Evolutionary conservation across 2,888 invertebrate genomes (phyloP).

Genomic region (Noctua fimbriata): DNA sequence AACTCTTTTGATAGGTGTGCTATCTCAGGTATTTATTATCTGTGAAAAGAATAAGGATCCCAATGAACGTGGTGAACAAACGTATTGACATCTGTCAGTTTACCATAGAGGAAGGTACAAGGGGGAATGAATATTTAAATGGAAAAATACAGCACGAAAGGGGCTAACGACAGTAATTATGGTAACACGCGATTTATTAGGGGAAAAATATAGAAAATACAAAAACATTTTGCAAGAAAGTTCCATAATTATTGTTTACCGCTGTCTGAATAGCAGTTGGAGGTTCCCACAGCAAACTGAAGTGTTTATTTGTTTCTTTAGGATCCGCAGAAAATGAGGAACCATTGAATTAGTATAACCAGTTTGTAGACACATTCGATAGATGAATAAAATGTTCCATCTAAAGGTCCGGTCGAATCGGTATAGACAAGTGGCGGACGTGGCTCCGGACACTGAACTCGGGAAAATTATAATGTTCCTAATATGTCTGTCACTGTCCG

Average conservation of each 20-base stretch:
- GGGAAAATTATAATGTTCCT: neutral
- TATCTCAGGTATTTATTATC: neutral
- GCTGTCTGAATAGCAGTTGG: neutral
- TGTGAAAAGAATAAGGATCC: neutral
- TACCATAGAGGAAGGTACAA: neutral
- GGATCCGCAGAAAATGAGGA: neutral
- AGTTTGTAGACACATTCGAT: neutral
- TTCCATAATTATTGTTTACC: neutral
- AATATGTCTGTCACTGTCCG: neutral
- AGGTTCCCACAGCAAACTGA: neutral
- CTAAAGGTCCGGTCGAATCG: neutral
- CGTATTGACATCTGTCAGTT: neutral
- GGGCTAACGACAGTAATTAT: neutral
- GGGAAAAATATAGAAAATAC: neutral
- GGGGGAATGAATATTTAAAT: neutral
- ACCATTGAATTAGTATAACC: neutral
- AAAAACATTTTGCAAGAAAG: neutral
- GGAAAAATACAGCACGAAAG: neutral
- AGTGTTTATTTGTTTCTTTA: neutral
- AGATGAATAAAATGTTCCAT: neutral
- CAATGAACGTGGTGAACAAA: constrained; percentile 1
- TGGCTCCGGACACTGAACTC: neutral
- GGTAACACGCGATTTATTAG: too few relatives aligned
- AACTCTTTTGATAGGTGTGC: neutral
- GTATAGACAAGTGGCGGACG: neutral